These are phyloP conservation scores for Temnothorax nylanderi DNA, from an alignment of 1,140 invertebrate genomes.

Conservation along the genomic window DNA sequence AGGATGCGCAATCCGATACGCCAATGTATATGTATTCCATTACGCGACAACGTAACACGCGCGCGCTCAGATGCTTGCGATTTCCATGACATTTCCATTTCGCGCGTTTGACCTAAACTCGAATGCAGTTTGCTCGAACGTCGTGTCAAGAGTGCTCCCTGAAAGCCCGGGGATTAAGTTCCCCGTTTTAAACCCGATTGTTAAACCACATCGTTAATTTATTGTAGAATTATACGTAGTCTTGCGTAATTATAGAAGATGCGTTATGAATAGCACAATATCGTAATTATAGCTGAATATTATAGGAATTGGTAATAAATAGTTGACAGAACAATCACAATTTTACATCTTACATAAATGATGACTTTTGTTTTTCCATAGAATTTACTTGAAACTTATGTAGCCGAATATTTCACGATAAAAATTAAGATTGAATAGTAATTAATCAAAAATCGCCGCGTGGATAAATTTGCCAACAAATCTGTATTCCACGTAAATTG, in stretches of 20 bases:
- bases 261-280: background rate
- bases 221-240: background rate
- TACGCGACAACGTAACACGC: slow-evolving; percentile 4
- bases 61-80: background rate
- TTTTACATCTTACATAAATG: background rate
- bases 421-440: background rate
- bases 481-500: background rate
- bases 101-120: slow-evolving; percentile 34
- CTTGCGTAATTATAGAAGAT: background rate
- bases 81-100: slow-evolving; percentile 61
- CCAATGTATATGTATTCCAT: slow-evolving; percentile 28
- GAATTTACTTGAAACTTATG: background rate
- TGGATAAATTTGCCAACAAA: background rate
- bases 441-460: background rate
- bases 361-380: background rate
- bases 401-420: background rate
- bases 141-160: slow-evolving; percentile 14
- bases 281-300: background rate
- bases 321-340: background rate
- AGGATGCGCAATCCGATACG: slow-evolving; percentile 17
- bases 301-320: background rate
- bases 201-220: background rate
- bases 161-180: slow-evolving; percentile 46
- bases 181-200: background rate
- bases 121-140: slow-evolving; percentile 21